Evolutionary conservation across 2,113 vertebrate species (phyloP), one percentile per base, ranked within the genome.

Genomic region (Lathamus discolor): DNA sequence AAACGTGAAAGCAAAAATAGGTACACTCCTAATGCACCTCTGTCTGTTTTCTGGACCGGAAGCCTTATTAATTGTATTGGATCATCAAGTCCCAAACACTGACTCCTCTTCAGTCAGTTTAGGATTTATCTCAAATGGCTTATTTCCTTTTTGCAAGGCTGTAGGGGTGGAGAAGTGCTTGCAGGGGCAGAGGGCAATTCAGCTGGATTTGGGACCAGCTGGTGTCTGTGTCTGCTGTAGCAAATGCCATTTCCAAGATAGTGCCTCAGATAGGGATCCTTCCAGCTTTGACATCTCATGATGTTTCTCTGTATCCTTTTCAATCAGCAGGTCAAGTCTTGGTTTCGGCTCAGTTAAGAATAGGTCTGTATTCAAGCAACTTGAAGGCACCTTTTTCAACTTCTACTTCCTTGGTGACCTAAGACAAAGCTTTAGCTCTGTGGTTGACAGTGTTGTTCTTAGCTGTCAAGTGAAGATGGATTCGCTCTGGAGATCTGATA

Each of bases 391-490:
- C 39, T 41, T 48, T 61, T 49, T 94, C 78, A 49, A 29, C n/a
- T 66, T 35, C 66, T 92, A 13, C 86, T 92, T 90, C 80, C 90
- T 75, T 69, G 91, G 83, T 92, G 76, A 92, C 81, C 90, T 19
- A 27, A 76, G 57, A 62, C 69, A 43, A 76, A 85, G 91, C 39
- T 55, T 67, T 31, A 61, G 87, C 70, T 93, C 78, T 74, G 64
- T 46, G 91, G 49, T 12, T 85, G 90, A 63, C 86, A 88, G 29
- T 95, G 96, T 93, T 97, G 95, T 96, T 95, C 74, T 92, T 70
- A 80, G 94, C 96, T 96, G 95, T 94, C 96, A 94, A 51, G 74
- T 23, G 62, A 96, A 96, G 96, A 96, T 96, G 88, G 96, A 93
- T 96, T 94, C 39, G 6, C 70, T 24, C 63, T 63, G 74, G 74